Evolutionary conservation across 2,797 vertebrate genomes (phyloP).

Genomic region (Protonibea diacanthus): DNA sequence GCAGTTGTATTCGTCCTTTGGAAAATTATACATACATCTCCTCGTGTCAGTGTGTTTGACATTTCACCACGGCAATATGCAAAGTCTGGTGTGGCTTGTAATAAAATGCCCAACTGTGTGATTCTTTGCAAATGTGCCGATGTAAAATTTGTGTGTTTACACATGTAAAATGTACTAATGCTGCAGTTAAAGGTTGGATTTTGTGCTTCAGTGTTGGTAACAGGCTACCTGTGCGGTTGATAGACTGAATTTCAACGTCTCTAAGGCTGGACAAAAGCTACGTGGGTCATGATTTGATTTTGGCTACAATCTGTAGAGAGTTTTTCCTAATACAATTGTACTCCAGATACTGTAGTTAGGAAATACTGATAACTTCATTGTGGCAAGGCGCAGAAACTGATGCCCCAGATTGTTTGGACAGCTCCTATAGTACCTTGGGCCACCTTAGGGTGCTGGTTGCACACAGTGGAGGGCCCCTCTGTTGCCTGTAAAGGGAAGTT

Average conservation of each 20-base stretch:
- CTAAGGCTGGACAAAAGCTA: constrained; percentile 36
- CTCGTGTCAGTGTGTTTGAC: constrained; percentile 47
- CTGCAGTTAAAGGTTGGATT: constrained; percentile 1
- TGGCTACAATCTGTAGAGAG: constrained; percentile 21
- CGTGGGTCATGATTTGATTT: constrained; percentile 58
- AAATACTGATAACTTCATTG: constrained; percentile 67
- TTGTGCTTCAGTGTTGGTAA: background rate
- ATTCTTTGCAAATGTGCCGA: constrained; percentile 28
- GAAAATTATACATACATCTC: constrained; percentile 66
- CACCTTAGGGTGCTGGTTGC: constrained; percentile 48
- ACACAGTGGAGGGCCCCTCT: constrained; percentile 33
- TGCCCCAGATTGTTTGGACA: constrained; percentile 47
- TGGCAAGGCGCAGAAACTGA: constrained; percentile 52
- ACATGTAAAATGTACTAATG: background rate
- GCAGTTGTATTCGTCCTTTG: constrained; percentile 60
- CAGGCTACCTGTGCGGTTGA: background rate
- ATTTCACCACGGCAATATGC: constrained; percentile 65
- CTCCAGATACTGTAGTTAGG: constrained; percentile 55
- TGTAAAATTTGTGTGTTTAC: constrained; percentile 11
- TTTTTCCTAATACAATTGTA: constrained; percentile 48
- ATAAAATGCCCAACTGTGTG: constrained; percentile 28
- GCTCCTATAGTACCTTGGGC: constrained; percentile 46
- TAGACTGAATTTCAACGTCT: background rate
- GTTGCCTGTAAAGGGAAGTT: constrained; percentile 77
- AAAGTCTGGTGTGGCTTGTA: constrained; percentile 48